A percentile compares a stretch with the other conserved stretches of the same genome.
These are phyloP conservation scores for Parapsyche elsis DNA, from an alignment of 1,140 invertebrate genomes.

Conservation along the genomic window DNA sequence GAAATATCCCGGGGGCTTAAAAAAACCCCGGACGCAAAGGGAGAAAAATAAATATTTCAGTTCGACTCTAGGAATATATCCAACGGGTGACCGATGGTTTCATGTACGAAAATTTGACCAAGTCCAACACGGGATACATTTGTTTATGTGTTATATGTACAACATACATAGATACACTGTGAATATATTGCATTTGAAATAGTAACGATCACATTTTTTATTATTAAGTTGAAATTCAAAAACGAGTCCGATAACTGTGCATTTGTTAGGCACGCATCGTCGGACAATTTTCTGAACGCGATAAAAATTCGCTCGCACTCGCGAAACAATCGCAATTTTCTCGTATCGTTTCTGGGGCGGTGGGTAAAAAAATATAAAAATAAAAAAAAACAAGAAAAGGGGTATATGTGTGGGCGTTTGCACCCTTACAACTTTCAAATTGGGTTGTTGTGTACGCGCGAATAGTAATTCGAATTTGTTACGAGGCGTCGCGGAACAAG, in stretches of 20 bases:
- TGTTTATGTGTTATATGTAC: too few species aligned
- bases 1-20: background rate
- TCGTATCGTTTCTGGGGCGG: background rate
- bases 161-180: too few species aligned
- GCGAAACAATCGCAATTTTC: slow-evolving; percentile 24
- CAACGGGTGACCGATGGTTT: background rate
- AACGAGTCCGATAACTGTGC: background rate
- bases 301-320: background rate
- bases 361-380: background rate
- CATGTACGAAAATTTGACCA: too few species aligned
- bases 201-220: too few species aligned
- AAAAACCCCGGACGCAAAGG: background rate
- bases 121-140: too few species aligned
- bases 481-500: slow-evolving; percentile 4
- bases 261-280: slow-evolving; percentile 1
- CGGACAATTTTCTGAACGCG: background rate
- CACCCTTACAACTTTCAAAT: slow-evolving; percentile 30
- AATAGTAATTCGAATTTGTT: slow-evolving; percentile 31
- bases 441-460: slow-evolving; percentile 29
- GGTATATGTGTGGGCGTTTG: background rate
- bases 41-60: background rate
- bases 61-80: background rate
- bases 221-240: too few species aligned
- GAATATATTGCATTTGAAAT: too few species aligned
- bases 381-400: background rate